These are phyloP conservation scores for Echinometra lucunter DNA, from an alignment of 53 echinoderm and acorn worm genomes.

Conservation along the genomic window DNA sequence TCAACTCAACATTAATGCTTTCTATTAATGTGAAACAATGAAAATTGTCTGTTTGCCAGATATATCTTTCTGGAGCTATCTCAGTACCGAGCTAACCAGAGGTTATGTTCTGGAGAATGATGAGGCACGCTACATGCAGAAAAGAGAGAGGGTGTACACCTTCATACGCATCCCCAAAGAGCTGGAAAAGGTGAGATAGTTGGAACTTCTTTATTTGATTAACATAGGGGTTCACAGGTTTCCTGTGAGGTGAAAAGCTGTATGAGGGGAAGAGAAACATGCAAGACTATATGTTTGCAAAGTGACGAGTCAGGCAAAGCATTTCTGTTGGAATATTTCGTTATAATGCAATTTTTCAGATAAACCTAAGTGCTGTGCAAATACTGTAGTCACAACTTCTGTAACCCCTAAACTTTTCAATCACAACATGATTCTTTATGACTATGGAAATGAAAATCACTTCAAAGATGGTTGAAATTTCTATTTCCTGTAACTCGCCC, in stretches of 20 bases:
- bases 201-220: too few species aligned
- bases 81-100: conserved; percentile 91
- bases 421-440: too few species aligned
- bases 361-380: too few species aligned
- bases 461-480: too few species aligned
- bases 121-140: conserved; percentile 91
- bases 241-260: too few species aligned
- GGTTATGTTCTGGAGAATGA: conserved; percentile 97
- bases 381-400: too few species aligned
- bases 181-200: conserved; percentile 88
- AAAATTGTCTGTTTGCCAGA: conserved; percentile 55
- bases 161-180: conserved; percentile 98
- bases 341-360: too few species aligned
- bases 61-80: conserved; percentile 91
- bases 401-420: too few species aligned
- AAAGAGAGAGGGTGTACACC: conserved; percentile 95
- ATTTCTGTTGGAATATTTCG: neutral
- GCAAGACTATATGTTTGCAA: neutral
- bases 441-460: too few species aligned
- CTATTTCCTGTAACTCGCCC: too few species aligned
- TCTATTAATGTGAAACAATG: too few species aligned
- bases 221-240: neutral
- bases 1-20: too few species aligned
- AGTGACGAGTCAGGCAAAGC: neutral
- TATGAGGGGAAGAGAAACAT: neutral